These are phyloP conservation scores for Plutella xylostella DNA, from an alignment of 2,888 invertebrate species.

Conservation along the genomic window DNA sequence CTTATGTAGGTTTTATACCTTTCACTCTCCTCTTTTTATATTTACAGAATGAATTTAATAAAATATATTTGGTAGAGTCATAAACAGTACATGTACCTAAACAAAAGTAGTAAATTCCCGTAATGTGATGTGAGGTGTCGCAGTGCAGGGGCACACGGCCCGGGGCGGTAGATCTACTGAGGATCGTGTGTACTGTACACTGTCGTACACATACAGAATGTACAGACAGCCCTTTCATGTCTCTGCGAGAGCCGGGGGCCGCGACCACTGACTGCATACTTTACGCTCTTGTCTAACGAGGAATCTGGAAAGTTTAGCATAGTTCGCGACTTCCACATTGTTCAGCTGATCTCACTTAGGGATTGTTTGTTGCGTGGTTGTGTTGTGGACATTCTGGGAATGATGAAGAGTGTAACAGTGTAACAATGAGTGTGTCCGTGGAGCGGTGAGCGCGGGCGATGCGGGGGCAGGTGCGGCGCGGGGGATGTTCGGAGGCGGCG, in stretches of 20 bases:
- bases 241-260: background rate
- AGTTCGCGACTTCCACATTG: background rate
- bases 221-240: no score
- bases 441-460: conserved; percentile 30
- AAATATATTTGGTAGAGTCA: no score
- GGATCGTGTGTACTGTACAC: no score
- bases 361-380: no score
- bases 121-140: conserved; percentile 31
- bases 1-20: no score
- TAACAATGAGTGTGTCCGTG: conserved; percentile 15
- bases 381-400: no score
- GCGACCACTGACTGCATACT: background rate
- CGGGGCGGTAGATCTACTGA: conserved; percentile 20
- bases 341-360: background rate
- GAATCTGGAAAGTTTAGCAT: background rate
- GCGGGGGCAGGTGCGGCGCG: conserved; percentile 38
- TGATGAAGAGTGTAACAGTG: no score
- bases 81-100: no score
- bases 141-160: conserved; percentile 52
- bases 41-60: no score
- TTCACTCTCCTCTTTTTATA: no score
- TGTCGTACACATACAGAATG: no score
- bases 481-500: conserved; percentile 60
- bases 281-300: background rate
- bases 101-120: no score